phyloP scores from a whole-genome alignment of 2,888 invertebrate genomes.

The Torymus aiolomorphi region DNA sequence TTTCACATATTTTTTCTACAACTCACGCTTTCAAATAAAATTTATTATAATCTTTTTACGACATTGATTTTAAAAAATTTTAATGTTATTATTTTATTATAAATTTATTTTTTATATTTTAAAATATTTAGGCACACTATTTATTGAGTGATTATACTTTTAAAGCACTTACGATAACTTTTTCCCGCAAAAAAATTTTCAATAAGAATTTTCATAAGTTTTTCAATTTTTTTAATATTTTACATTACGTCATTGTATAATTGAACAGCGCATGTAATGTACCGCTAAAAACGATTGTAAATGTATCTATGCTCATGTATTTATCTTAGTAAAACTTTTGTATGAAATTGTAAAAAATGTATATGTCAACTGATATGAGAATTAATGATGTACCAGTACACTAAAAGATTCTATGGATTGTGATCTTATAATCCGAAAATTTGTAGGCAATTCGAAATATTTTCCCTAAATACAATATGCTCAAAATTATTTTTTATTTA shows the following conservation, averaged over 20 bases:
- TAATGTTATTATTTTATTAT: no score
- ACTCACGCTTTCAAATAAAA: no score
- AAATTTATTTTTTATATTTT: conserved; percentile 7
- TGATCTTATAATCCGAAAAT: no score
- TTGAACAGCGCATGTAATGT: conserved; percentile 41
- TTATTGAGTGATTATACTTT: background rate
- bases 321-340: conserved; percentile 28
- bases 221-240: conserved; percentile 15
- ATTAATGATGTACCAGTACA: conserved; percentile 45
- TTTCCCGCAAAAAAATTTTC: conserved; percentile 41
- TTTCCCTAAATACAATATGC: no score
- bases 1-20: no score
- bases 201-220: conserved; percentile 18
- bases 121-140: background rate
- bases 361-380: conserved; percentile 30
- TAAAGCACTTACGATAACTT: background rate
- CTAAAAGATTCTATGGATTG: background rate
- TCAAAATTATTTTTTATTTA: no score
- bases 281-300: conserved; percentile 22
- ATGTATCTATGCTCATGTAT: conserved; percentile 24
- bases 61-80: no score
- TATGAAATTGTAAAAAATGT: conserved; percentile 9
- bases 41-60: no score
- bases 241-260: background rate
- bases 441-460: no score